Conservation (phyloP, 1,140 invertebrate genomes). For the Dendrolimus kikuchii region DNA sequence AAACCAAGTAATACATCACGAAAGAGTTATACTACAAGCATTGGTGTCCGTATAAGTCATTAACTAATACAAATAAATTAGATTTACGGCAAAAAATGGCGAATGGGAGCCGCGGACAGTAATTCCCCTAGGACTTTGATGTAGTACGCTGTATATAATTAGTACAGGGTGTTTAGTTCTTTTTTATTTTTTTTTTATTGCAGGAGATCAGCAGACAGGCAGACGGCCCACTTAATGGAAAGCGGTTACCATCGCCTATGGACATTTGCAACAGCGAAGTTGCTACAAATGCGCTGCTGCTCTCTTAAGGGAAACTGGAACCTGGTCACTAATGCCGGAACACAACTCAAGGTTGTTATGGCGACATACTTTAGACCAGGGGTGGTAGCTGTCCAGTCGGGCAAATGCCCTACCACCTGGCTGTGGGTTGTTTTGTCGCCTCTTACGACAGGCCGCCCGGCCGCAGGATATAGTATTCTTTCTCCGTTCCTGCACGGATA, state of each 20-base stretch:
- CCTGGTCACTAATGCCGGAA: too few species aligned
- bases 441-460: neutral
- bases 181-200: slow-evolving; percentile 4
- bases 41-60: slow-evolving; percentile 52
- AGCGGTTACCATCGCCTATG: too few species aligned
- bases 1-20: slow-evolving; percentile 16
- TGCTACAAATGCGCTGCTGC: too few species aligned
- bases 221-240: too few species aligned
- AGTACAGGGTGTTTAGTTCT: slow-evolving; percentile 40
- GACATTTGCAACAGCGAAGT: too few species aligned
- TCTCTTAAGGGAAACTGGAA: too few species aligned
- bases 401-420: too few species aligned
- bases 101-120: slow-evolving; percentile 34
- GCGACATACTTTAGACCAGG: too few species aligned
- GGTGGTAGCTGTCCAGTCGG: too few species aligned
- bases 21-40: slow-evolving; percentile 54
- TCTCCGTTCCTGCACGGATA: too few species aligned
- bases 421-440: neutral
- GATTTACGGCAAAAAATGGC: slow-evolving; percentile 67
- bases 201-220: neutral
- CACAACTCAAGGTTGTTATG: too few species aligned
- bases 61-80: slow-evolving; percentile 72
- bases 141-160: slow-evolving; percentile 11
- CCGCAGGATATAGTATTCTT: too few species aligned
- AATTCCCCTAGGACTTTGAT: slow-evolving; percentile 50